Conservation (phyloP, 2,113 vertebrate genomes). For the Calonectris borealis region DNA sequence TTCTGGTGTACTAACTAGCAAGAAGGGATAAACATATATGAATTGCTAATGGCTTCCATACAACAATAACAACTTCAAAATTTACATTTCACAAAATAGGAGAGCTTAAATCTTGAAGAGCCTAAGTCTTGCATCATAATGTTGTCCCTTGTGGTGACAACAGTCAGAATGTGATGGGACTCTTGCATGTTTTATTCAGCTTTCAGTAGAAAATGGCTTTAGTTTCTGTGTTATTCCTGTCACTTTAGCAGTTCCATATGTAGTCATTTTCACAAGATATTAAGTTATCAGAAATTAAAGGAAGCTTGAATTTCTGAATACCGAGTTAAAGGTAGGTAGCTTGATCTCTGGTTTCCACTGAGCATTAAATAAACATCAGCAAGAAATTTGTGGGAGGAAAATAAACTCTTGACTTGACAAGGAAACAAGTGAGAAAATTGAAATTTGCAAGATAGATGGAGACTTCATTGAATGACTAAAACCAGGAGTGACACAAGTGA, state of each 20-base stretch:
- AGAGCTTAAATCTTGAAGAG: neutral
- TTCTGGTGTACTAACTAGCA: neutral
- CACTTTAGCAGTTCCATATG: neutral
- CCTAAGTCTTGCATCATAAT: neutral
- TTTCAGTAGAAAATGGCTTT: neutral
- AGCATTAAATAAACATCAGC: neutral
- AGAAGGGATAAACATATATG: neutral
- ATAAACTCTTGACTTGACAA: neutral
- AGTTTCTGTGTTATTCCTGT: neutral
- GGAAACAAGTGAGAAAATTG: neutral
- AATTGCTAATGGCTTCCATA: neutral
- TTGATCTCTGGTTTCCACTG: neutral
- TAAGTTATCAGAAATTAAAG: neutral
- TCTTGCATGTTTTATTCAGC: neutral
- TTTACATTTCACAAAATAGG: neutral
- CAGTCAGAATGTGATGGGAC: neutral
- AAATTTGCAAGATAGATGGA: neutral
- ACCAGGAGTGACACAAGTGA: neutral
- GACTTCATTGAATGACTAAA: neutral
- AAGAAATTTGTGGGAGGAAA: neutral
- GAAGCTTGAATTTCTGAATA: neutral
- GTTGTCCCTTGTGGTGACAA: neutral
- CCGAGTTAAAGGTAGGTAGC: neutral
- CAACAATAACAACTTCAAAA: neutral
- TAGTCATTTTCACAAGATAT: neutral